Evolutionary conservation across 2,113 vertebrate species (phyloP).

Genomic region (Ploceus nigricollis): DNA sequence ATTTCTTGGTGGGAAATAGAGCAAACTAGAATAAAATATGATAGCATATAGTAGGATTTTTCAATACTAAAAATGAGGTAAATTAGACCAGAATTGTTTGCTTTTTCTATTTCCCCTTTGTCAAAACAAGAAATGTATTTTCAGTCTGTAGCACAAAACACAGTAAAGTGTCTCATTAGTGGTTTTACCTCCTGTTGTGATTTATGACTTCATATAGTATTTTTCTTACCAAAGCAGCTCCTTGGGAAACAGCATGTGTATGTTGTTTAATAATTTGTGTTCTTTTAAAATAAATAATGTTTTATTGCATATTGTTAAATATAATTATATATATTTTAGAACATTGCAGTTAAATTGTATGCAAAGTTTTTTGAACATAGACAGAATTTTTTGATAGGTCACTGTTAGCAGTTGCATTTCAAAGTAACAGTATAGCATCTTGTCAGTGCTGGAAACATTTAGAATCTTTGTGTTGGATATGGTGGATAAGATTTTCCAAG

Average conservation of each 20-base stretch:
- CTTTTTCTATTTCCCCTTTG: background rate
- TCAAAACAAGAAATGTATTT: background rate
- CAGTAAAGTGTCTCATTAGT: background rate
- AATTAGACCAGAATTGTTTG: background rate
- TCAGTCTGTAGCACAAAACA: background rate
- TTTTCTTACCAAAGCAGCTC: background rate
- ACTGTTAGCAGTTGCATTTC: background rate
- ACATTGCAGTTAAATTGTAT: background rate
- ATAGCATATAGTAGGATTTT: background rate
- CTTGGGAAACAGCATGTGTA: background rate
- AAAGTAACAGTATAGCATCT: background rate
- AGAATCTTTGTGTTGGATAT: background rate
- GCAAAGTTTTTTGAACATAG: background rate
- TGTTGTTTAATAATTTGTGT: background rate
- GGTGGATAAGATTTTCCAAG: background rate
- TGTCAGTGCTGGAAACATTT: background rate
- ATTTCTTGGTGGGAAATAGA: background rate
- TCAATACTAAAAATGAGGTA: background rate
- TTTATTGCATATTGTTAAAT: background rate
- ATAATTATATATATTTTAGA: background rate
- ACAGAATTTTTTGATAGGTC: background rate
- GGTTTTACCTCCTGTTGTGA: background rate
- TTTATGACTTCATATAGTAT: background rate
- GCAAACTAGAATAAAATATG: background rate
- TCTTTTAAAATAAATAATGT: background rate